Evolutionary conservation across 2,888 invertebrate species (phyloP), one percentile per base, ranked within the genome.

Genomic region (Mesoligia furuncula): DNA sequence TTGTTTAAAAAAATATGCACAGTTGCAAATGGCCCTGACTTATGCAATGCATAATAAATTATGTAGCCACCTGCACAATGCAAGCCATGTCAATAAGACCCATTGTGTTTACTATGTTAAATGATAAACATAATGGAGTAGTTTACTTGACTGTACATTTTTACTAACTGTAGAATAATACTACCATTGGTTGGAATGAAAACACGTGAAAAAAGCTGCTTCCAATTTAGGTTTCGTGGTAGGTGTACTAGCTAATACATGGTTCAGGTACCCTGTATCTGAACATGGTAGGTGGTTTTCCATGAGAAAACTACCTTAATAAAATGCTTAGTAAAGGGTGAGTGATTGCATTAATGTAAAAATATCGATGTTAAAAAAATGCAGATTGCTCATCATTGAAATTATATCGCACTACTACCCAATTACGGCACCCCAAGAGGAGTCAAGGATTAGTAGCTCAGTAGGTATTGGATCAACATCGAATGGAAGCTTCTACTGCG

Each of bases 71-170:
- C 20, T 70, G 45, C 62, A 72, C 66, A 71, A 42, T 64, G 67
- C 51, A 20, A 62, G 7, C 24, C n/a, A 77, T 31, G 68, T 80
- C 61, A 80, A 70, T 73, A 70, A 48, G 57, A 36, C 13, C 61
- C 59, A 65, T 73, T 84, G 80, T 81, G 17, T 45, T 77, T 57
- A 70, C 36, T 66, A 39, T 69, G 82, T 69, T 54, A 8, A 67
- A 75, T 68, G 57, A 27, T 57, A 54, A 77, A 27, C 45, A 51
- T 59, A n/a, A n/a, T 79, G n/a, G 13, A 31, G 15, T 20, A 75
- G 20, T 59, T 45, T 20, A 27, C 45, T 27, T 54, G 15, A 24
- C 9, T 45, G n/a, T n/a, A 20, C n/a, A 39, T 77, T 62, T 77
- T 20, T 48, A 20, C 2, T 69, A 36, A 39, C 24, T 24, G 8